A percentile compares a stretch with the other conserved stretches of the same genome.
phyloP scores from a whole-genome alignment of 2,888 invertebrate species.

The Lepidocyrtoides sp. region DNA sequence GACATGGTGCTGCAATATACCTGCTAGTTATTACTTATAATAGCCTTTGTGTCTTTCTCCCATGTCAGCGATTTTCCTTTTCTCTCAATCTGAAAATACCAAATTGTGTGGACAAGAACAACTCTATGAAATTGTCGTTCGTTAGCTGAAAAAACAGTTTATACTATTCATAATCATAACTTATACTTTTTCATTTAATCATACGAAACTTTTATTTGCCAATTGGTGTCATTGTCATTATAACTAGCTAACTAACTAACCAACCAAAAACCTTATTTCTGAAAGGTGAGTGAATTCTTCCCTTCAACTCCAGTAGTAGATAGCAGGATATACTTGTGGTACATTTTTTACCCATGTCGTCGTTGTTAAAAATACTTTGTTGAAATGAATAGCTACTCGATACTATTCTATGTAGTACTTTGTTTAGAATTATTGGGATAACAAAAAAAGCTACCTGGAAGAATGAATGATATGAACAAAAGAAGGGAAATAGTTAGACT shows the following conservation, averaged over 20 bases:
- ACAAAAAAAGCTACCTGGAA: background rate
- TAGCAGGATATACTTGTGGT: no score
- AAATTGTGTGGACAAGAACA: background rate
- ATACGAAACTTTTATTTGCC: background rate
- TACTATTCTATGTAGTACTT: background rate
- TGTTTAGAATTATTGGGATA: background rate
- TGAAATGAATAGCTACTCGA: no score
- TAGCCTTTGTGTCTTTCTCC: background rate
- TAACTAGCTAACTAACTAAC: background rate
- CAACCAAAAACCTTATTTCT: background rate
- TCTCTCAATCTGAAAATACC: conserved; percentile 2
- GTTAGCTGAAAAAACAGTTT: background rate
- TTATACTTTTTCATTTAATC: background rate
- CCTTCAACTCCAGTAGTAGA: background rate
- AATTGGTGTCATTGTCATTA: background rate
- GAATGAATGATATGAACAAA: background rate
- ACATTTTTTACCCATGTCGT: no score
- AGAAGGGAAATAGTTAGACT: background rate
- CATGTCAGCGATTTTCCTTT: background rate
- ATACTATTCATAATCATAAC: background rate
- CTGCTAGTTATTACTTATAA: no score
- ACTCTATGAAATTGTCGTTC: background rate
- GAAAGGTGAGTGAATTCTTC: background rate
- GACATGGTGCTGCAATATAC: no score
- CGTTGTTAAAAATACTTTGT: no score